Evolutionary conservation across 2,797 vertebrate species (phyloP).

Genomic region (Danio jaintianensis): DNA sequence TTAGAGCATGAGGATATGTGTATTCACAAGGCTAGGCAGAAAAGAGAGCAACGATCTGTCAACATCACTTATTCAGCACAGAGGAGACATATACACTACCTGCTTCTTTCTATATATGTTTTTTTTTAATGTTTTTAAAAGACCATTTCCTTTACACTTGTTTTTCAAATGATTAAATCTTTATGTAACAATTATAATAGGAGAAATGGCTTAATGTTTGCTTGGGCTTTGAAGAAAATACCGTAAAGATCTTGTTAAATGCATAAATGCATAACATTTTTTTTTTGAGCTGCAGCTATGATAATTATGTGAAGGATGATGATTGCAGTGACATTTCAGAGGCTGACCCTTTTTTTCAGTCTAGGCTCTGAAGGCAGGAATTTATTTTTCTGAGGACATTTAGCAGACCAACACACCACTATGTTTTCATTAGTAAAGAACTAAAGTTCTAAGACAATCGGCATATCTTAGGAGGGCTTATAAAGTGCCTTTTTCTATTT

Average conservation of each 20-base stretch:
- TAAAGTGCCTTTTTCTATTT: background rate
- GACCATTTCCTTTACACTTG: slow-evolving; percentile 33
- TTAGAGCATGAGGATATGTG: slow-evolving; percentile 90
- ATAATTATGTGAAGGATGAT: slow-evolving; percentile 74
- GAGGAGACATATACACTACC: slow-evolving; percentile 75
- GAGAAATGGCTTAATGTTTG: slow-evolving; percentile 16
- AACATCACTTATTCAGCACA: slow-evolving; percentile 87
- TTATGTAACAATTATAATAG: slow-evolving; percentile 34
- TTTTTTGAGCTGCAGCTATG: slow-evolving; percentile 57
- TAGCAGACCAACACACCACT: slow-evolving; percentile 59
- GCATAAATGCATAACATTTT: slow-evolving; percentile 45
- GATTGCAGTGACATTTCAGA: slow-evolving; percentile 82
- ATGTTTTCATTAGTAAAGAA: slow-evolving; percentile 66
- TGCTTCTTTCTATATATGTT: slow-evolving; percentile 64
- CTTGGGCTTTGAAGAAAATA: slow-evolving; percentile 10
- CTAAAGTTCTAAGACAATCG: background rate
- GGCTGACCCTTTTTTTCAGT: slow-evolving; percentile 78
- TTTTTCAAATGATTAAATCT: slow-evolving; percentile 30
- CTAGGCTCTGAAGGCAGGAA: slow-evolving; percentile 74
- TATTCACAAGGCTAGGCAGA: slow-evolving; percentile 89
- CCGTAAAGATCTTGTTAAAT: slow-evolving; percentile 39
- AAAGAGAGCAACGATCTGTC: slow-evolving; percentile 89
- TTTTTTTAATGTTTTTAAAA: slow-evolving; percentile 25
- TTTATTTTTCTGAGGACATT: slow-evolving; percentile 79
- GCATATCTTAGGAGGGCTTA: too few relatives aligned